Evolutionary conservation across 2,797 vertebrate species (phyloP).

Genomic region (Alca torda): DNA sequence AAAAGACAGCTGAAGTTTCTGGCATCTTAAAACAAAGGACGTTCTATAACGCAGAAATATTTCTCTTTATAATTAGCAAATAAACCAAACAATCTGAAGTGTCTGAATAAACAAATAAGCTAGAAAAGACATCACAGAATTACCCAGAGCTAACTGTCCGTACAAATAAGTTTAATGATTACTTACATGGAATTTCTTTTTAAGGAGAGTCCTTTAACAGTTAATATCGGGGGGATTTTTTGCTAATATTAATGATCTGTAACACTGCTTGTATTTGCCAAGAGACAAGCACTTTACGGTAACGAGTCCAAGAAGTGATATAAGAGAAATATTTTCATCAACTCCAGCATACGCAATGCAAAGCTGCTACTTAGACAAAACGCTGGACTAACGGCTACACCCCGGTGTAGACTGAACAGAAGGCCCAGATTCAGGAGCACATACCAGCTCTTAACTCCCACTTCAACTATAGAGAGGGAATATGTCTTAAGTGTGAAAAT

Average conservation of each 20-base stretch:
- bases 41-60: neutral
- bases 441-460: neutral
- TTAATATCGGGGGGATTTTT: neutral
- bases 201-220: neutral
- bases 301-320: neutral
- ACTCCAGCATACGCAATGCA: neutral
- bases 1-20: neutral
- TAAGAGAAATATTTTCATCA: neutral
- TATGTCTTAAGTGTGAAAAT: neutral
- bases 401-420: neutral
- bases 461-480: rapidly evolving
- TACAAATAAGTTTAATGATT: neutral
- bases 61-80: neutral
- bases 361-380: neutral
- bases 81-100: neutral
- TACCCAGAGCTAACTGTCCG: neutral
- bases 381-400: neutral
- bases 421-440: neutral
- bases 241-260: neutral
- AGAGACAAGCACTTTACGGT: neutral
- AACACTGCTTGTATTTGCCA: neutral
- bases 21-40: neutral
- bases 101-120: neutral
- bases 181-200: neutral
- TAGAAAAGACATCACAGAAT: neutral